Base-by-base conservation (phyloP, 92 coral and sea anemone species). In the Heliopora coerulea region DNA sequence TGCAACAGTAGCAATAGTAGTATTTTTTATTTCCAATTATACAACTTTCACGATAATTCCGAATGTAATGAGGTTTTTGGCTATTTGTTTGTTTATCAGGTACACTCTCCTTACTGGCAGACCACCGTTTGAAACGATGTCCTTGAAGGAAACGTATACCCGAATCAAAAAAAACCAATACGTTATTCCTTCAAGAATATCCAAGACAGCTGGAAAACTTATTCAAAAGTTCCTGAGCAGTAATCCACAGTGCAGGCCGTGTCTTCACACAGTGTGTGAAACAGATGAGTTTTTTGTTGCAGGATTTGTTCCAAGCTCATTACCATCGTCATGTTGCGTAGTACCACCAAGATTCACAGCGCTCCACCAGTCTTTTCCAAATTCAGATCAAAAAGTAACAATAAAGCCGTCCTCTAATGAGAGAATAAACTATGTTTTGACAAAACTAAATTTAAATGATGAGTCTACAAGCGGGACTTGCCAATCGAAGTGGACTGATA, bases 51-150 rank as follows among this genome's bases (percentile, higher is more conserved):
- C n/a, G n/a, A n/a, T n/a, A n/a, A n/a, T n/a, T n/a, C n/a, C n/a
- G n/a, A n/a, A n/a, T n/a, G n/a, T n/a, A n/a, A n/a, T n/a, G n/a
- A n/a, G n/a, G n/a, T n/a, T n/a, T n/a, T n/a, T n/a, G n/a, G n/a
- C 4, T 11, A 4, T 4, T 37, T 11, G 42, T 37, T 4, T 4
- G 11, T 37, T n/a, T 15, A 17, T 8, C 78, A 95, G 99, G 99
- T 95, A 95, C 72, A 95, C 99, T 15, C 87, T 95, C n/a, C 69
- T 95, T 40, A 88, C 86, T 31, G 99, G 99, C 12, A 91, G 89
- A 60, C 99, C 99, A 17, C 99, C 99, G 8, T 95, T 95, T 79
- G 99, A 95, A 68, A 95, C 99, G 10, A 89, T 84, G 72, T 85
- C 99, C 13, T 72, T 95, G 17, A 81, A 91, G 15, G 99, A 95